Base-by-base conservation (phyloP, 2,797 vertebrate species). In the Scomberomorus guttatus region DNA sequence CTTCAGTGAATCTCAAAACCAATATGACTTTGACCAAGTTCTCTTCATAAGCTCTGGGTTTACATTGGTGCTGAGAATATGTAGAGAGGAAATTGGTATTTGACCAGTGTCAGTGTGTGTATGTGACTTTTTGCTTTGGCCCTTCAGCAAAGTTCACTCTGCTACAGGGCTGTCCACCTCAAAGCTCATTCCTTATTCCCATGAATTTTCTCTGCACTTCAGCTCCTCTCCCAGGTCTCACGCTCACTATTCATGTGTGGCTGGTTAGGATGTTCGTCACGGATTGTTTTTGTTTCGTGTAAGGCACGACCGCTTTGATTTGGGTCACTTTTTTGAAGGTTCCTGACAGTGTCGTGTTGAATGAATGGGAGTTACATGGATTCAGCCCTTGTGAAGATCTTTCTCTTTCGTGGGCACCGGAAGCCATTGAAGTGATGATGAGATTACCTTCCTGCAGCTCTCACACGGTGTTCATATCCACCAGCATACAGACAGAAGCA, bases 51-150 rank as follows among this genome's bases (percentile, higher is more conserved):
- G 71, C 86, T 91, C 25, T 75, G 48, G 56, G 87, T 93, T 91
- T 88, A 84, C 78, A 70, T 64, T 79, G 68, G 29, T 60, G 78
- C 81, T 84, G 67, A 86, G 82, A 77, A 75, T 78, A 84, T 87
- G 86, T 88, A 80, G 77, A 84, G 62, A 89, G 80, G 84, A 92
- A 90, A 92, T 91, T 89, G 87, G 75, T 81, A 72, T 92, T 87
- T 89, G 88, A 77, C 82, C 80, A 72, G 58, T 2, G 6, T 24
- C 51, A 7, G 37, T 51, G 71, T 74, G 86, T 63, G 60, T 74
- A 17, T 82, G 75, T 84, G 84, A 73, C 67, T 75, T 83, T 75
- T 78, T 67, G 18, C 65, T 77, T 77, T 71, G 59, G 72, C 76
- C 71, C 69, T 60, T 77, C 32, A 42, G 79, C 86, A 75, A 90